A percentile compares a stretch with the other conserved stretches of the same genome.
phyloP scores from a whole-genome alignment of 2,113 vertebrate species.

The Mastomys coucha region DNA sequence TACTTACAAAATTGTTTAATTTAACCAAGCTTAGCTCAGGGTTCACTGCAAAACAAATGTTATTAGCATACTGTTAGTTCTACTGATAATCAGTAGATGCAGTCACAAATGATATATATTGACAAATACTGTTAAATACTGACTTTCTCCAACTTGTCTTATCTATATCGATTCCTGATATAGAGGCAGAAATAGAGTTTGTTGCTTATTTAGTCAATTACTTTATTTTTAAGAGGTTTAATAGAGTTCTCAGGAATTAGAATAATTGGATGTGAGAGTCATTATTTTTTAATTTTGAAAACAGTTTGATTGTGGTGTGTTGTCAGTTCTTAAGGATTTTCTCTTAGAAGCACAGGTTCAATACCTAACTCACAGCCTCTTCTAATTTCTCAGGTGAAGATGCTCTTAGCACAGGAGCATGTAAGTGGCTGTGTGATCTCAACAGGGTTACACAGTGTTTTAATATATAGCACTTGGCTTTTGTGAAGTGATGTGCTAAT shows the following conservation, averaged over 20 bases:
- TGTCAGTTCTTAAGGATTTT: neutral
- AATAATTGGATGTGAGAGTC: neutral
- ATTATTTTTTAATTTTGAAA: neutral
- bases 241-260: neutral
- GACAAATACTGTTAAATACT: neutral
- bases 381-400: neutral
- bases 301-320: neutral
- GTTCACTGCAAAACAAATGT: constrained; percentile 22
- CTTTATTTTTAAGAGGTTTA: neutral
- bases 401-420: neutral
- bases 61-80: neutral
- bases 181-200: neutral
- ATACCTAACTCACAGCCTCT: neutral
- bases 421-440: neutral
- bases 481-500: neutral
- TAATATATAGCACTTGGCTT: neutral
- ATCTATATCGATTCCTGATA: neutral
- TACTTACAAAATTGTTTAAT: neutral
- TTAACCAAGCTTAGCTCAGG: neutral
- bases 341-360: neutral
- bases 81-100: neutral
- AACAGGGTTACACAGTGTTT: neutral
- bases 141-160: neutral
- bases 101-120: neutral
- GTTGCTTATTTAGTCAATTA: neutral